Conservation (phyloP, 2,888 invertebrate genomes). For the Eurytoma adleriae region DNA sequence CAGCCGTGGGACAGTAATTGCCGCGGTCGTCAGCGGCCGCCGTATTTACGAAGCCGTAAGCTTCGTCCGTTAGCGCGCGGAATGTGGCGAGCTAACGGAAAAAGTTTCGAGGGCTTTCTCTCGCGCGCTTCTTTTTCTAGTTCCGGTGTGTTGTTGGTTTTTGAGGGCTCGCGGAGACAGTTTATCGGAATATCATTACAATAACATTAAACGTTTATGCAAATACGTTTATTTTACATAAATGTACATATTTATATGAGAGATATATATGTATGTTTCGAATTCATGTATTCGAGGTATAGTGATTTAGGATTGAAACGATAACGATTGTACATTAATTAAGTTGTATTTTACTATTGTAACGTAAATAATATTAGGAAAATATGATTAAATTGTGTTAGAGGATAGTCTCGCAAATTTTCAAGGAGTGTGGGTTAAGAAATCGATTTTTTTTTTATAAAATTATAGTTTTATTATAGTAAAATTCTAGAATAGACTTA, state of each 20-base stretch:
- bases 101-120: neutral
- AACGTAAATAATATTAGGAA: no score
- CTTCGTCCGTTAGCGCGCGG: no score
- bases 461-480: no score
- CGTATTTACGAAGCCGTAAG: constrained; percentile 21
- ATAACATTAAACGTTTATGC: constrained; percentile 30
- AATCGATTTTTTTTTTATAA: no score
- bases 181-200: constrained; percentile 31
- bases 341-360: no score
- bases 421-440: no score
- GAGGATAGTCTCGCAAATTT: no score
- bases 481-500: no score
- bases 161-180: neutral
- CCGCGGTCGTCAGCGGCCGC: neutral
- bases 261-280: neutral
- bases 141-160: neutral
- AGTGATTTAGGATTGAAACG: neutral
- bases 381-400: no score
- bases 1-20: neutral
- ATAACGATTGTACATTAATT: neutral
- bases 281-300: constrained; percentile 9
- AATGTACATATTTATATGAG: constrained; percentile 31
- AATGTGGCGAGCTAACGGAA: neutral
- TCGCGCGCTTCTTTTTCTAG: neutral
- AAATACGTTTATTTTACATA: constrained; percentile 34